Conservation (phyloP, 1,140 invertebrate genomes). For the Drosophila sproati region DNA sequence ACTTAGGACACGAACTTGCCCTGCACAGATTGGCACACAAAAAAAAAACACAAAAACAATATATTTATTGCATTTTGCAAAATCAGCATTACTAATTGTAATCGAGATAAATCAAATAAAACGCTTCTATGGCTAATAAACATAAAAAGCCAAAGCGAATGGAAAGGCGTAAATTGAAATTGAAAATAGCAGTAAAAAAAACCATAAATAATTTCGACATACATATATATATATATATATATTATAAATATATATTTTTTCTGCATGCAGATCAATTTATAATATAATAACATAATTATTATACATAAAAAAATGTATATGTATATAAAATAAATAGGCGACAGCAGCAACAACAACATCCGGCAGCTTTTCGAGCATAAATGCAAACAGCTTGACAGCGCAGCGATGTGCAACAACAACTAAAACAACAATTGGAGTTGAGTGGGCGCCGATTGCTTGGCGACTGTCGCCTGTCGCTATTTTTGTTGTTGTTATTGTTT, state of each 20-base stretch:
- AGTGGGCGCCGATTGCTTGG: constrained; percentile 72
- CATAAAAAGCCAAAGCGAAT: constrained; percentile 41
- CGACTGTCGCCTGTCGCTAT: constrained; percentile 33
- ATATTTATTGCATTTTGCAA: constrained; percentile 60
- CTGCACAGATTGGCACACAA: constrained; percentile 33
- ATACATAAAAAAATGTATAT: constrained; percentile 34
- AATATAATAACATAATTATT: constrained; percentile 69
- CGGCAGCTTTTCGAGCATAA: constrained; percentile 62
- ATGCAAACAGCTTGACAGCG: constrained; percentile 53
- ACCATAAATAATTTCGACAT: constrained; percentile 29
- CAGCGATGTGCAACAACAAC: constrained; percentile 54
- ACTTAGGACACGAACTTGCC: constrained; percentile 77
- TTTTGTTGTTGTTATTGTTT: constrained; percentile 27
- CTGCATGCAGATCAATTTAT: constrained; percentile 40
- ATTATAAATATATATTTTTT: background rate
- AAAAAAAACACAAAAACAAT: constrained; percentile 41
- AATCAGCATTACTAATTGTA: constrained; percentile 77
- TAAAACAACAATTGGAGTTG: constrained; percentile 40
- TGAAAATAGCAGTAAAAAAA: constrained; percentile 28
- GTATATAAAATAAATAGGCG: constrained; percentile 15
- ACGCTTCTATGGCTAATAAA: constrained; percentile 57
- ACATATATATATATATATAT: background rate
- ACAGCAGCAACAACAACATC: constrained; percentile 67
- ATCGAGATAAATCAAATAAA: constrained; percentile 58
- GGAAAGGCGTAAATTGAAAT: constrained; percentile 72